phyloP scores from a whole-genome alignment of 2,888 invertebrate species.

The Electrophaes corylata region DNA sequence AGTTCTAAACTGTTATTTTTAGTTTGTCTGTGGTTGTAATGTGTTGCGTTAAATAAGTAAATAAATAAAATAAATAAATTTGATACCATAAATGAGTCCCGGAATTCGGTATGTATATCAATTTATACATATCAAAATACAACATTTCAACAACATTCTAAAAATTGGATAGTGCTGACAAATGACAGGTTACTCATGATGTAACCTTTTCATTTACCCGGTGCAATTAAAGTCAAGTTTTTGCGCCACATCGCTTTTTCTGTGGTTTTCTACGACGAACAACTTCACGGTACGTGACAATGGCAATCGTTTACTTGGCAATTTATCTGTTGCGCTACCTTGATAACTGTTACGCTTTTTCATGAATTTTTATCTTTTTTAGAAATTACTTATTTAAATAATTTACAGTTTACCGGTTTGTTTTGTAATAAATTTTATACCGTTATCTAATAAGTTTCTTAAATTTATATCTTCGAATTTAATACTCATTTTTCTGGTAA shows the following conservation, averaged over 20 bases:
- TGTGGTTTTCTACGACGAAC: constrained; percentile 44
- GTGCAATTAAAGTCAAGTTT: constrained; percentile 35
- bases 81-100: too few relatives aligned
- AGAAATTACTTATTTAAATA: constrained; percentile 2
- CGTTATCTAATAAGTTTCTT: neutral
- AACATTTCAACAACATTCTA: neutral
- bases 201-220: constrained; percentile 28
- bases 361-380: constrained; percentile 42
- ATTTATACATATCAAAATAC: too few relatives aligned
- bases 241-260: constrained; percentile 40
- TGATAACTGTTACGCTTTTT: constrained; percentile 50
- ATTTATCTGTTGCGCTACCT: constrained; percentile 42
- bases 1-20: too few relatives aligned
- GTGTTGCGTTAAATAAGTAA: too few relatives aligned
- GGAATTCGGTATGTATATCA: too few relatives aligned
- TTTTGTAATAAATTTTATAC: neutral
- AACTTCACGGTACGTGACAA: constrained; percentile 55
- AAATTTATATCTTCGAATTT: neutral
- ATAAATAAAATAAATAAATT: too few relatives aligned
- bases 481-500: neutral
- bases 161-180: constrained; percentile 15
- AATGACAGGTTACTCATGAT: constrained; percentile 13
- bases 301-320: constrained; percentile 46
- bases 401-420: neutral
- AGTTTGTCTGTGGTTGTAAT: too few relatives aligned